phyloP scores from a whole-genome alignment of 2,113 vertebrate genomes.

The Dromiciops gliroides region DNA sequence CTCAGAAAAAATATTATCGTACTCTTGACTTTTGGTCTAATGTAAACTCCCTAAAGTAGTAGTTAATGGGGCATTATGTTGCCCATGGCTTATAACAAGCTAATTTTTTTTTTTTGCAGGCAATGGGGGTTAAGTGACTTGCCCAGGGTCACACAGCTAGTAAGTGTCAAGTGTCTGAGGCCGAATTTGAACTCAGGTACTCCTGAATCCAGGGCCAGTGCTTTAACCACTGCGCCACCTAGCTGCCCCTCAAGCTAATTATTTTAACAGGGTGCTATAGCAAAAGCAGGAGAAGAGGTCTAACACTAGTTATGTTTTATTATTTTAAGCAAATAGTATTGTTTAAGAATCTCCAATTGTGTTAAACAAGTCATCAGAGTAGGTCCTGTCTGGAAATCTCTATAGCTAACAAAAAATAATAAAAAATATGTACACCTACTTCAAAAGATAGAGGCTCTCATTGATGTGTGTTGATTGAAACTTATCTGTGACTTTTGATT shows the following conservation, averaged over 20 bases:
- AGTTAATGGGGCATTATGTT: neutral
- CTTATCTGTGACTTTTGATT: neutral
- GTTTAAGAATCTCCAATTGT: neutral
- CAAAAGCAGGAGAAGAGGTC: neutral
- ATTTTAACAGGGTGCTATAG: neutral
- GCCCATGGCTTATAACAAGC: neutral
- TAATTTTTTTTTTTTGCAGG: too few species aligned
- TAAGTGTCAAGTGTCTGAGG: too few species aligned
- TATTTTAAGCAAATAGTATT: neutral
- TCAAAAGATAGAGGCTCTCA: neutral
- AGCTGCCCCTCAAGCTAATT: too few species aligned
- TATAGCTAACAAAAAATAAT: too few species aligned
- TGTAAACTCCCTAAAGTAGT: neutral
- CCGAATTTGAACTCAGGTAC: too few species aligned
- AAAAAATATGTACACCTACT: neutral
- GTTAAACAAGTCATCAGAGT: neutral
- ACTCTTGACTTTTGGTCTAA: neutral
- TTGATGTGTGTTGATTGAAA: neutral
- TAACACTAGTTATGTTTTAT: neutral
- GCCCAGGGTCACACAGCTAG: too few species aligned
- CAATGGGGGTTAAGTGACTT: too few species aligned
- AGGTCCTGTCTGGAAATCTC: neutral
- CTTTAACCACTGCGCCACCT: too few species aligned
- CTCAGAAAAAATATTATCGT: neutral
- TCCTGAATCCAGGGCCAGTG: too few species aligned